These are phyloP conservation scores for human DNA, from an alignment of 2,113 vertebrate genomes.

Conservation along the genomic window DNA sequence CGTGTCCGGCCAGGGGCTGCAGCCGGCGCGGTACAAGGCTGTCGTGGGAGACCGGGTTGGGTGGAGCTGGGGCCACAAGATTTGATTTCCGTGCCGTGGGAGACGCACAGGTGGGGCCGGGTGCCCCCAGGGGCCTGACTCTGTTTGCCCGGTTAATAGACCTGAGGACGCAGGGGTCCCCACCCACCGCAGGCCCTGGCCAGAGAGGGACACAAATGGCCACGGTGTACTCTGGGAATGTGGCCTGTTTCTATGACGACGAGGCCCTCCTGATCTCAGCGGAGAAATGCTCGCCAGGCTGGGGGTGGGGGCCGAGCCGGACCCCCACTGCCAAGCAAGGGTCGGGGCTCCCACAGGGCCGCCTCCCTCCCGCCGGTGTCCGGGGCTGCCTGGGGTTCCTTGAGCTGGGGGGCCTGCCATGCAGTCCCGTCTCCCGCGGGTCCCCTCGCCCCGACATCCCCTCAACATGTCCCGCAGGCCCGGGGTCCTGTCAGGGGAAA, in stretches of 20 bases:
- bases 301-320: too few species aligned
- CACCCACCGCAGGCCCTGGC: not conserved
- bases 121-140: not conserved
- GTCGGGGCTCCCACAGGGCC: not conserved
- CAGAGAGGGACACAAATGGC: not conserved
- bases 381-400: not conserved
- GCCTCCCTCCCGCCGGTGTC: not conserved
- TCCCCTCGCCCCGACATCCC: too few species aligned
- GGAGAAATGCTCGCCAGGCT: not conserved
- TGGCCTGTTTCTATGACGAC: not conserved
- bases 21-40: accelerated
- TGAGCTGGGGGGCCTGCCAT: too few species aligned
- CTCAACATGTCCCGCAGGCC: not conserved
- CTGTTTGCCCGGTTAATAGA: not conserved
- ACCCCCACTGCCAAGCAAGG: not conserved
- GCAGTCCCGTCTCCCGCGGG: not conserved
- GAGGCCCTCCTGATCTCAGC: not conserved
- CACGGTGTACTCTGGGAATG: not conserved
- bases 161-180: not conserved
- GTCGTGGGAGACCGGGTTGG: accelerated
- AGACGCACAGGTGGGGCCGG: not conserved
- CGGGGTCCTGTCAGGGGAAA: too few species aligned
- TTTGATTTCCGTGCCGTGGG: not conserved
- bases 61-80: too few species aligned
- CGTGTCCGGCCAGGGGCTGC: accelerated